A percentile compares a stretch with the other conserved stretches of the same genome.
Conservation (phyloP, 2,797 vertebrate genomes). For the Rachycentron canadum region DNA sequence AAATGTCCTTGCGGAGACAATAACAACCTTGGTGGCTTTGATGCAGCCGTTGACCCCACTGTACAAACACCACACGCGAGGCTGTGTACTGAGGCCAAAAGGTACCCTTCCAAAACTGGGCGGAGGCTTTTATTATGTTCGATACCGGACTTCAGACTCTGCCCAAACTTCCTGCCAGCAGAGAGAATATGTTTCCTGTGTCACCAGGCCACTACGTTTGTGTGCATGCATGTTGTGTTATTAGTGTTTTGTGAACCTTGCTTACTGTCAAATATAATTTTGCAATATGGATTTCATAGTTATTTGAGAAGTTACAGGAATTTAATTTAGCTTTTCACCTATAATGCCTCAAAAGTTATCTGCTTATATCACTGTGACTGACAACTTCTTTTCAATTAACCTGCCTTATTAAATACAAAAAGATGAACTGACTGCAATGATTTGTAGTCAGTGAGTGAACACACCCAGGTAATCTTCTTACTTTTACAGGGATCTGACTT, state of each 20-base stretch:
- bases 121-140: slow-evolving; percentile 77
- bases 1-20: slow-evolving; percentile 82
- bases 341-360: not conserved
- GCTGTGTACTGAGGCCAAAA: slow-evolving; percentile 67
- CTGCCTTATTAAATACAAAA: slow-evolving; percentile 6
- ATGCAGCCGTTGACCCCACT: slow-evolving; percentile 68
- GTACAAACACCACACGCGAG: slow-evolving; percentile 80
- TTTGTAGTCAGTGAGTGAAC: slow-evolving; percentile 7
- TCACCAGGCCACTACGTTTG: slow-evolving; percentile 53
- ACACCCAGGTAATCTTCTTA: not conserved
- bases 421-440: not conserved
- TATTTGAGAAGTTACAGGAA: not conserved
- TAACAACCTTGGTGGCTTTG: slow-evolving; percentile 81
- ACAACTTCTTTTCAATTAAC: slow-evolving; percentile 12
- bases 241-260: not conserved
- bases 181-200: slow-evolving; percentile 79
- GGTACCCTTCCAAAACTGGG: slow-evolving; percentile 57
- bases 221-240: slow-evolving; percentile 37
- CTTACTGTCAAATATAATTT: not conserved
- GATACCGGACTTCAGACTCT: slow-evolving; percentile 68
- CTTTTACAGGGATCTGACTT: slow-evolving; percentile 3
- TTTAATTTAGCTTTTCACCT: not conserved
- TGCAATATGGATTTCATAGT: not conserved
- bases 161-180: slow-evolving; percentile 79
- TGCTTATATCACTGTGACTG: slow-evolving; percentile 7